Evolutionary conservation across 1,140 invertebrate species (phyloP).

Genomic region (Zaprionus africanus): DNA sequence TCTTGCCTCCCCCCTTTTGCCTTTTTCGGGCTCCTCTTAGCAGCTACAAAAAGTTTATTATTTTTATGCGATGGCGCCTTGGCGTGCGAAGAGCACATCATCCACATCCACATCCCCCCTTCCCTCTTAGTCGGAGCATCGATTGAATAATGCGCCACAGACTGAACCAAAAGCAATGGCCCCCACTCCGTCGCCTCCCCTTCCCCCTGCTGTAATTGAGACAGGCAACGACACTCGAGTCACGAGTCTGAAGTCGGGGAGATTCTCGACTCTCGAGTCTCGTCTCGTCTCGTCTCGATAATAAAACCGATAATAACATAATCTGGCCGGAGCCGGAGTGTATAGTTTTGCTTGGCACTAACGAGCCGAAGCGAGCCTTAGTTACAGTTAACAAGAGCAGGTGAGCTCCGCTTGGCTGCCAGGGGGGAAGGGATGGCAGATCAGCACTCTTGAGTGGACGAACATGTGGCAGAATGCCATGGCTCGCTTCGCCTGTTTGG

Average conservation of each 20-base stretch:
- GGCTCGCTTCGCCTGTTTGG: not conserved
- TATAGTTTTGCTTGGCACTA: conserved; percentile 32
- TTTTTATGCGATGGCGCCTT: conserved; percentile 61
- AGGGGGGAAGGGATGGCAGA: not conserved
- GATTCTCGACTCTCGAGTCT: conserved; percentile 44
- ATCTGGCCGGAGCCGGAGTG: conserved; percentile 44
- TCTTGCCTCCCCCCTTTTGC: not conserved
- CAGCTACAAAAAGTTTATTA: conserved; percentile 72
- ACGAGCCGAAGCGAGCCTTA: conserved; percentile 59
- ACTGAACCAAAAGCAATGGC: conserved; percentile 8
- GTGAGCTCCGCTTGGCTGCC: not conserved
- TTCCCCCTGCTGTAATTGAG: not conserved
- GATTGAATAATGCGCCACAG: conserved; percentile 29
- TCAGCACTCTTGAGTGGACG: not conserved
- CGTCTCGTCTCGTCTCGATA: conserved; percentile 53
- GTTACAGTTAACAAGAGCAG: conserved; percentile 70
- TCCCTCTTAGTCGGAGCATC: not conserved
- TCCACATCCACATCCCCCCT: not conserved
- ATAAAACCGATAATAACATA: conserved; percentile 80
- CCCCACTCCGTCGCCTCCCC: not conserved
- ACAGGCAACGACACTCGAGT: not conserved
- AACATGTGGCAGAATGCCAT: conserved; percentile 1
- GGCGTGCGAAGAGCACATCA: conserved; percentile 47
- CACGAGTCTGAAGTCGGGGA: not conserved
- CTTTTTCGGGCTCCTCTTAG: conserved; percentile 34